These are phyloP conservation scores for Drosophila albomicans DNA, from an alignment of 1,140 invertebrate species.

Conservation along the genomic window DNA sequence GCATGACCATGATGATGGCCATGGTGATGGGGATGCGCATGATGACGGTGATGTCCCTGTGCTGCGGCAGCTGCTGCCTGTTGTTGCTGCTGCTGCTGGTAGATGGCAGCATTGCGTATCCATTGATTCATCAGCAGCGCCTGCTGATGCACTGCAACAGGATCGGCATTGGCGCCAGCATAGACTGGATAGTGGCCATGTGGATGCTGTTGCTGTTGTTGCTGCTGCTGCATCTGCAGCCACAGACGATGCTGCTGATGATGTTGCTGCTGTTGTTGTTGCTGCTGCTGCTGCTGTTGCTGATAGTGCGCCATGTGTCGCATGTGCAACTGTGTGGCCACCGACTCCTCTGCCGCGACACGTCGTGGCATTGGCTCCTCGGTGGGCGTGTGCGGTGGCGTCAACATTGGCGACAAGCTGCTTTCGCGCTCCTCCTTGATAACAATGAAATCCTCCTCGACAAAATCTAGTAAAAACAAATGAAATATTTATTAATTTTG, in stretches of 20 bases:
- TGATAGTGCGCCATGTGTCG: conserved; percentile 74
- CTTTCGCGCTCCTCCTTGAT: conserved; percentile 88
- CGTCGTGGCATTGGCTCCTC: conserved; percentile 84
- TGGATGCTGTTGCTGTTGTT: conserved; percentile 55
- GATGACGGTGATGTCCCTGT: conserved; percentile 33
- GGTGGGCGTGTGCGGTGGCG: conserved; percentile 90
- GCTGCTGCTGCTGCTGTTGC: conserved; percentile 71
- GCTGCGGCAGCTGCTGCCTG: conserved; percentile 59
- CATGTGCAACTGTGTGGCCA: conserved; percentile 69
- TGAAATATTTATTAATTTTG: conserved; percentile 16
- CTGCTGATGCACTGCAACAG: conserved; percentile 85
- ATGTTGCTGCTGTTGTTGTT: conserved; percentile 48
- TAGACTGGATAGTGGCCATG: conserved; percentile 65
- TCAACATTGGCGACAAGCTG: conserved; percentile 87
- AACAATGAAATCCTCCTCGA: conserved; percentile 85
- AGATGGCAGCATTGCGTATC: conserved; percentile 89
- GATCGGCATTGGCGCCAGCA: conserved; percentile 77
- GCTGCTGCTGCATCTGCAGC: conserved; percentile 67
- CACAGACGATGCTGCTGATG: conserved; percentile 73
- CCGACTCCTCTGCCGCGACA: conserved; percentile 61
- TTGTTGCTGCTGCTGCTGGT: conserved; percentile 86
- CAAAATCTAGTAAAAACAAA: conserved; percentile 60
- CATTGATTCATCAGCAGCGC: conserved; percentile 89
- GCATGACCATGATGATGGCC: conserved; percentile 55
- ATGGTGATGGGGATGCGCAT: conserved; percentile 57